Conservation (phyloP, 2,888 invertebrate genomes). For the Pristionchus japonicus region DNA sequence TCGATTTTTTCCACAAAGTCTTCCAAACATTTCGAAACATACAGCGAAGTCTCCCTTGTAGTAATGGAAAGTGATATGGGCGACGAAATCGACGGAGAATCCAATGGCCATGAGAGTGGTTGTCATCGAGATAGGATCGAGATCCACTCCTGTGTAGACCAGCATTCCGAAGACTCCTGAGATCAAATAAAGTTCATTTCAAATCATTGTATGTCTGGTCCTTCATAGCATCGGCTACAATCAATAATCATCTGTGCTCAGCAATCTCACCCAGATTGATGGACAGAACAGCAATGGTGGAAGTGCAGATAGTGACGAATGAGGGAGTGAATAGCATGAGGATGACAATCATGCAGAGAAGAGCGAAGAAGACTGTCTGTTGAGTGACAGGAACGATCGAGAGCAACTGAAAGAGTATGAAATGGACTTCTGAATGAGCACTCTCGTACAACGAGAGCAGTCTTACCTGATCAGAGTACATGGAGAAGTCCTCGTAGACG, state of each 20-base stretch:
- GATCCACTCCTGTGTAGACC: conserved; percentile 69
- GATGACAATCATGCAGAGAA: conserved; percentile 73
- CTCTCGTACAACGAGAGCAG: too few species aligned
- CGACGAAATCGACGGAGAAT: conserved; percentile 74
- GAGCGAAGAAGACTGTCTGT: conserved; percentile 72
- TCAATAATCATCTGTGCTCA: too few species aligned
- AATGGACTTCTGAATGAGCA: too few species aligned
- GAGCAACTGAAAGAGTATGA: conserved; percentile 58
- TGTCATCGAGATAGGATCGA: conserved; percentile 74
- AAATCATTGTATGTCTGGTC: too few species aligned
- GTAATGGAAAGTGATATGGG: conserved; percentile 74
- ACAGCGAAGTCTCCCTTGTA: conserved; percentile 72
- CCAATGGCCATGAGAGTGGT: conserved; percentile 73
- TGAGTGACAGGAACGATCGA: conserved; percentile 73
- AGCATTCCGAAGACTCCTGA: conserved; percentile 71
- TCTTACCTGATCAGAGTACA: conserved; percentile 72
- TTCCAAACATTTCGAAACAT: neutral
- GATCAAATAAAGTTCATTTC: neutral
- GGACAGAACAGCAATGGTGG: conserved; percentile 69
- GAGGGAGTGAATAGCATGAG: conserved; percentile 73
- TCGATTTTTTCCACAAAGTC: neutral
- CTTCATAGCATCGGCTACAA: too few species aligned
- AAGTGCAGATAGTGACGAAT: conserved; percentile 69
- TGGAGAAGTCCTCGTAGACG: conserved; percentile 74
- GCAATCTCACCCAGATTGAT: conserved; percentile 69